Evolutionary conservation across 2,888 invertebrate species (phyloP), one percentile per base, ranked within the genome.

Genomic region (Ectemnius cavifrons): DNA sequence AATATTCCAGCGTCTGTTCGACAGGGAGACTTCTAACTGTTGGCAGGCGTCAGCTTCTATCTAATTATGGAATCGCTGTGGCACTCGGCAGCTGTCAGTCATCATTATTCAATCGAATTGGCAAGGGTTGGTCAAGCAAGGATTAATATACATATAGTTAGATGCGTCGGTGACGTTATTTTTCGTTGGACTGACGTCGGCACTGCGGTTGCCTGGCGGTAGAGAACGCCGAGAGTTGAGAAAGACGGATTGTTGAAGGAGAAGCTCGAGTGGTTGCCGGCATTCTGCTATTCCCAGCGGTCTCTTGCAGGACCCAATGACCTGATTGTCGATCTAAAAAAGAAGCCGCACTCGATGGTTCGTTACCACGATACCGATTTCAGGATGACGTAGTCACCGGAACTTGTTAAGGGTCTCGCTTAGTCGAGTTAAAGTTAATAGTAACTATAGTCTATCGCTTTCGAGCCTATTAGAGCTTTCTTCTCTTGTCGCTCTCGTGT

Each of bases 241-340:
- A 79, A 84, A 23, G 23, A 81, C 71, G 74, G 75, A 82, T 79
- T 70, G 77, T 71, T 63, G 75, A 77, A 83, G 77, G 76, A 79
- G 80, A 73, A 67, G 46, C 69, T 82, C 77, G 74, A 83, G 82
- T 81, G 75, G 59, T 77, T 71, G 77, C 56, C 78, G 73, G 82
- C 75, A 79, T 77, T 83, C 77, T 70, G 73, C 73, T 78, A 84
- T 84, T 84, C 83, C 84, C 84, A 84, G 74, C 75, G 78, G 82
- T 77, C 69, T 82, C n/a, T 16, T 78, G 64, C 79, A 84, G 76
- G 75, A 37, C 79, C 79, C 79, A 80, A 84, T 84, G 83, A 83
- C 82, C 82, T 82, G 84, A 84, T 84, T 84, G 82, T 75, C 70
- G 81, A 75, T 66, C 60, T 78, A 75, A 70, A 71, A 23, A 67